Evolutionary conservation across 2,888 invertebrate genomes (phyloP), one percentile per base, ranked within the genome.

Genomic region (Ennomos erosarius): DNA sequence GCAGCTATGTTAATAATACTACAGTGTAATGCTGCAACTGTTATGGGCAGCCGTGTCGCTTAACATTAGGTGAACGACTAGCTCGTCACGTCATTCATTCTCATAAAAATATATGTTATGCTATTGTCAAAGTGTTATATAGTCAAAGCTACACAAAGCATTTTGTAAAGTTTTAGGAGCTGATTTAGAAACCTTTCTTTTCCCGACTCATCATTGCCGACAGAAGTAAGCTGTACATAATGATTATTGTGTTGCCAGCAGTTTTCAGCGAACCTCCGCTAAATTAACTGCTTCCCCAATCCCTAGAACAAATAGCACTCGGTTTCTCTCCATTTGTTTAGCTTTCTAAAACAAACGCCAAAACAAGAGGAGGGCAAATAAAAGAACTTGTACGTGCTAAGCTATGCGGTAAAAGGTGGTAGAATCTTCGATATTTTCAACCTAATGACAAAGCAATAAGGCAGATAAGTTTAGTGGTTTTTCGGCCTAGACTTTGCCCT

Each of bases 221-320:
- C n/a, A 34, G 35, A 53, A 57, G 8, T 45, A 59, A 54, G 40
- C 45, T 40, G 45, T 44, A 12, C 43, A 44, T 11, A 58, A 35
- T 42, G 11, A 42, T n/a, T 33, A 40, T 48, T 53, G 46, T 36
- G 36, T 45, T 26, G 49, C 39, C 35, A 50, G 42, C 49, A 49
- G 45, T 59, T 59, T 54, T 37, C 37, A n/a, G 16, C n/a, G n/a
- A 13, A 45, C 45, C 49, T 26, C 59, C 45, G 33, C 58, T 44
- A 50, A 54, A 54, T 59, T 40, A 54, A 44, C 58, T 13, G 16
- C 47, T 43, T 34, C 37, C 36, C n/a, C 49, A 54, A 54, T 59
- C 40, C 59, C 53, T 26, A 46, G 50, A 59, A 59, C 53, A 59
- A 54, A 59, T 59, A 54, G 45, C 45, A 16, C n/a, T 40, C 11